Evolutionary conservation across 2,888 invertebrate species (phyloP).

Genomic region (Hybos culiciformis): DNA sequence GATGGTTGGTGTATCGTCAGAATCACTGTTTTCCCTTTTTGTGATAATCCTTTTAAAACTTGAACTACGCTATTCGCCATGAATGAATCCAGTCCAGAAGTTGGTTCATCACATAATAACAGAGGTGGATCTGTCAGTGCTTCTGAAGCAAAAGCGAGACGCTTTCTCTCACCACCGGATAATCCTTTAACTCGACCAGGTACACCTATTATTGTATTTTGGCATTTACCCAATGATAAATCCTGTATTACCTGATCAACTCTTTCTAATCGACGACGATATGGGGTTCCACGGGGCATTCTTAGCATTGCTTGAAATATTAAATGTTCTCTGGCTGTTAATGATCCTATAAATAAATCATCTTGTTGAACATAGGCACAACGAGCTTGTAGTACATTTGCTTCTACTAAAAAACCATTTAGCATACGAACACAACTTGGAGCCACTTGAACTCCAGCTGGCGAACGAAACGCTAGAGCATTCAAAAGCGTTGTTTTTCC

Average conservation of each 20-base stretch:
- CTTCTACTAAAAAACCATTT: conserved; percentile 64
- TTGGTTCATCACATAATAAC: conserved; percentile 95
- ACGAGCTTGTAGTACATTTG: conserved; percentile 56
- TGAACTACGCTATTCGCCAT: conserved; percentile 91
- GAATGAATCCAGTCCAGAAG: conserved; percentile 90
- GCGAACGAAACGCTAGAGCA: conserved; percentile 70
- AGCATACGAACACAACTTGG: conserved; percentile 43
- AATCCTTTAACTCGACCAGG: conserved; percentile 81
- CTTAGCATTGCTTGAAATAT: conserved; percentile 78
- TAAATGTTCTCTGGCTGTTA: conserved; percentile 81
- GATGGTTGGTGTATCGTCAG: conserved; percentile 94
- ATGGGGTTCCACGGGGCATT: conserved; percentile 66
- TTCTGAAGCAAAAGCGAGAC: conserved; percentile 93
- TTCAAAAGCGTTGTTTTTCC: conserved; percentile 92
- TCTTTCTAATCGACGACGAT: conserved; percentile 56
- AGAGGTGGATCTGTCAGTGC: conserved; percentile 87
- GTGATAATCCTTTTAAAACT: conserved; percentile 59
- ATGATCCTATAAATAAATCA: conserved; percentile 79
- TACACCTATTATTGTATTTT: conserved; percentile 79
- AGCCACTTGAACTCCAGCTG: conserved; percentile 48
- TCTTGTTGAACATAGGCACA: conserved; percentile 91
- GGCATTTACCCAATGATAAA: conserved; percentile 76
- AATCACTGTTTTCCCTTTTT: conserved; percentile 77
- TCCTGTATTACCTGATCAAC: conserved; percentile 80
- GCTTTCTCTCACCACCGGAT: conserved; percentile 92